These are phyloP conservation scores for Hycleus phaleratus DNA, from an alignment of 1,140 invertebrate genomes.

Conservation along the genomic window DNA sequence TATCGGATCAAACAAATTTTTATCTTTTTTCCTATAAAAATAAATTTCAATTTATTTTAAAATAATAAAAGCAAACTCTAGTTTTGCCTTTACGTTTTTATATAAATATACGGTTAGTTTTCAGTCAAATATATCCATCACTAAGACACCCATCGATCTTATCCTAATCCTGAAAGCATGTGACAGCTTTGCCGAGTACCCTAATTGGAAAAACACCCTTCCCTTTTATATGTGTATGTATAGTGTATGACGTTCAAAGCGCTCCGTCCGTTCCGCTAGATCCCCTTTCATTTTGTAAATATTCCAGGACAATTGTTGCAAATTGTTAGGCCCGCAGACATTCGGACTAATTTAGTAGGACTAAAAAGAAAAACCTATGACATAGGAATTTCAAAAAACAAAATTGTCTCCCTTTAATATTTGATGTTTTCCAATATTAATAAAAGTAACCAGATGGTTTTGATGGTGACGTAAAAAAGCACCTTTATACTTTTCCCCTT, in stretches of 20 bases:
- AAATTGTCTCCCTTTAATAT: no score
- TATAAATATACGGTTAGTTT: not conserved
- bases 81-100: no score
- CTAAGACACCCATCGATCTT: constrained; percentile 15
- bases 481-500: not conserved
- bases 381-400: no score
- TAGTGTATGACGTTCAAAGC: constrained; percentile 12
- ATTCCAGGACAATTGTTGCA: constrained; percentile 18
- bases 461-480: not conserved
- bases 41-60: no score
- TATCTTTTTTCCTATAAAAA: no score
- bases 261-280: not conserved
- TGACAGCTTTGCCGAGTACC: constrained; percentile 20
- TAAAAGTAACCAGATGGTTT: no score
- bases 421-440: no score
- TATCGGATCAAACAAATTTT: no score
- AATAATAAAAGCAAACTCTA: no score
- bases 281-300: constrained; percentile 10
- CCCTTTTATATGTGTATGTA: not conserved
- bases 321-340: constrained; percentile 12
- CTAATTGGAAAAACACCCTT: constrained; percentile 22
- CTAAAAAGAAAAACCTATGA: no score
- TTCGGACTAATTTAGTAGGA: constrained; percentile 6
- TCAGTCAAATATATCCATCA: constrained; percentile 4
- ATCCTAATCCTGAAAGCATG: constrained; percentile 10